A percentile compares a stretch with the other conserved stretches of the same genome.
phyloP scores from a whole-genome alignment of 2,113 vertebrate genomes.

The Brevimyrus niger region DNA sequence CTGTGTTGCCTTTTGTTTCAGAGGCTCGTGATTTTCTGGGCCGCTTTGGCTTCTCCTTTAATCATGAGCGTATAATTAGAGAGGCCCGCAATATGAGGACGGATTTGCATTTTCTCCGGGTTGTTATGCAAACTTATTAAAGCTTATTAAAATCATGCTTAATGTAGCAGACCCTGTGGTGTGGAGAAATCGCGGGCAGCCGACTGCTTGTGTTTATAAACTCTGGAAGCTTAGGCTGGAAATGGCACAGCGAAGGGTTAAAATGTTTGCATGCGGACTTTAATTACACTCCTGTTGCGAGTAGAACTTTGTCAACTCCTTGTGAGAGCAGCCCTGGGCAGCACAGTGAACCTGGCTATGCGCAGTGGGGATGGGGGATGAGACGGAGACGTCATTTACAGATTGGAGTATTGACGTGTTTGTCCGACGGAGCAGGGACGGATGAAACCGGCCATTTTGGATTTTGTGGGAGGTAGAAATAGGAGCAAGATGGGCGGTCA shows the following conservation, averaged over 20 bases:
- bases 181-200: constrained; percentile 33
- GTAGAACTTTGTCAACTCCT: neutral
- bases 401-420: neutral
- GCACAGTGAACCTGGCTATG: neutral
- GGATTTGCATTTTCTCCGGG: constrained; percentile 40
- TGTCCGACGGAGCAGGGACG: neutral
- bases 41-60: constrained; percentile 50
- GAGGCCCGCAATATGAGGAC: constrained; percentile 50
- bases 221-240: constrained; percentile 23
- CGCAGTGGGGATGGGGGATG: too few species aligned
- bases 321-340: neutral
- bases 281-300: constrained; percentile 20
- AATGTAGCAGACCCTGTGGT: constrained; percentile 43
- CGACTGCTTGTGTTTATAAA: constrained; percentile 30
- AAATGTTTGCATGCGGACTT: constrained; percentile 32
- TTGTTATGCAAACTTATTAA: constrained; percentile 60
- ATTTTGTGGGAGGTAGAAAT: neutral
- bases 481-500: neutral
- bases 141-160: constrained; percentile 54
- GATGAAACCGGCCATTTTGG: neutral
- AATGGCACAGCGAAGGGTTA: constrained; percentile 27
- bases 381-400: neutral
- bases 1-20: constrained; percentile 35
- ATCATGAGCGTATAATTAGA: constrained; percentile 55
- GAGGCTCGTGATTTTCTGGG: constrained; percentile 39